Base-by-base conservation (phyloP, 2,888 invertebrate genomes). In the Emmelina monodactyla region DNA sequence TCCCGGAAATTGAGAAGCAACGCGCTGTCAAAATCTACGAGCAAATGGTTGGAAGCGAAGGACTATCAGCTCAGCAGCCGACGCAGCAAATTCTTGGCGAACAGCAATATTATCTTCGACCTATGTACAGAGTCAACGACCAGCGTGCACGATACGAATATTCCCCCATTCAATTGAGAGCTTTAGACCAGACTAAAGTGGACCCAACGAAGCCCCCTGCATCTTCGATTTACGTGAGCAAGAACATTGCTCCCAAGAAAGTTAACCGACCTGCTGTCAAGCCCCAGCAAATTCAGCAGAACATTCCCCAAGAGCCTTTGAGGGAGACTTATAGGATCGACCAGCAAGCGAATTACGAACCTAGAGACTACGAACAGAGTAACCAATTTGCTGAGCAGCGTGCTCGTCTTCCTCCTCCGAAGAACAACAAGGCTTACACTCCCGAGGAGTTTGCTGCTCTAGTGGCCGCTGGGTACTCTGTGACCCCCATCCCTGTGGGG, bases 371-470 rank as follows among this genome's bases (percentile, higher is more conserved):
- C 10, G 66, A 68, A 22, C 69, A 67, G 34, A 62, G 64, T 14
- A 62, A 61, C 1, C 71, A 67, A 34, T 69, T 47, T 31, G 49
- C 71, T 28, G 69, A 72, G 3, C 73, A 67, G 37, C 53, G 76
- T 37, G 58, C 70, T 1, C 69, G 62, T n/a, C 51, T 81, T 34
- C 81, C 81, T 35, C 81, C 80, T 1, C 81, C 81, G 6, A 79
- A 62, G 41, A 81, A 81, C 37, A 78, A 73, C 41, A 79, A 70
- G 42, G 80, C 80, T 2, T 81, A 81, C 37, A 81, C 81, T 33
- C 81, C 78, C 37, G 80, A 81, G 37, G 81, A 81, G 43, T 81
- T 81, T 38, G 68, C 69, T 13, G 80, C 78, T 10, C 55, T 81
- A 38, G 63, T 81, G 28, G 79, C 72, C 9, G 81, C 81, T 37